Conservation (phyloP, 2,888 invertebrate genomes). For the Hipparchia semele region DNA sequence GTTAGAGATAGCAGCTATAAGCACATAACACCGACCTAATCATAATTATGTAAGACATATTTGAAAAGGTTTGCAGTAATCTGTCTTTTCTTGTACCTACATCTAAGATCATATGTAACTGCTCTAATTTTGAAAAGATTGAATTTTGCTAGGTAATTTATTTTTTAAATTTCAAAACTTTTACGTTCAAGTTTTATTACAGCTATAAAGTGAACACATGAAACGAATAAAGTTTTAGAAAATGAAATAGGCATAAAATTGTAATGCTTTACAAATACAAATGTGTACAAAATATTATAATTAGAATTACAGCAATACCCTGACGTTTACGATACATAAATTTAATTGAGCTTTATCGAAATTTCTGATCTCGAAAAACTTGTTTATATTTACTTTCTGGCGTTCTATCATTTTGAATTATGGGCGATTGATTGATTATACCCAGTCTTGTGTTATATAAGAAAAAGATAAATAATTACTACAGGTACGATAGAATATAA, state of each 20-base stretch:
- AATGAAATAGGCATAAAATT: neutral
- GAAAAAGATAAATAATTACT: slow-evolving; percentile 15
- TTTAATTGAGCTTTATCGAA: slow-evolving; percentile 24
- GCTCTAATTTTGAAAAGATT: no score
- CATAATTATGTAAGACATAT: no score
- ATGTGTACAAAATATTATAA: neutral
- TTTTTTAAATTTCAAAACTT: no score
- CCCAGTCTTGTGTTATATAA: slow-evolving; percentile 22
- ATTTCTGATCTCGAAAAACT: slow-evolving; percentile 33
- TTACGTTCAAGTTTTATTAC: no score
- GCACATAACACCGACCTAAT: no score
- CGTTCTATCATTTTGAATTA: slow-evolving; percentile 33
- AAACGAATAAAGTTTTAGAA: neutral
- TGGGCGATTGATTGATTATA: neutral
- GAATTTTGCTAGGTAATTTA: no score
- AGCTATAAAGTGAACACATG: no score
- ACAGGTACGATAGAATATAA: slow-evolving; percentile 28
- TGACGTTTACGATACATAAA: slow-evolving; percentile 13
- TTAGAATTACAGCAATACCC: slow-evolving; percentile 18
- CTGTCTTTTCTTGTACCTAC: no score
- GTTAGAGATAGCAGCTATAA: no score
- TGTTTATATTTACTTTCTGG: slow-evolving; percentile 27
- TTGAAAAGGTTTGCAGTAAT: no score
- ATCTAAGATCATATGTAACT: no score
- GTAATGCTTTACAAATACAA: neutral